phyloP scores from a whole-genome alignment of 2,888 invertebrate genomes.

The Nomada lathburiana region DNA sequence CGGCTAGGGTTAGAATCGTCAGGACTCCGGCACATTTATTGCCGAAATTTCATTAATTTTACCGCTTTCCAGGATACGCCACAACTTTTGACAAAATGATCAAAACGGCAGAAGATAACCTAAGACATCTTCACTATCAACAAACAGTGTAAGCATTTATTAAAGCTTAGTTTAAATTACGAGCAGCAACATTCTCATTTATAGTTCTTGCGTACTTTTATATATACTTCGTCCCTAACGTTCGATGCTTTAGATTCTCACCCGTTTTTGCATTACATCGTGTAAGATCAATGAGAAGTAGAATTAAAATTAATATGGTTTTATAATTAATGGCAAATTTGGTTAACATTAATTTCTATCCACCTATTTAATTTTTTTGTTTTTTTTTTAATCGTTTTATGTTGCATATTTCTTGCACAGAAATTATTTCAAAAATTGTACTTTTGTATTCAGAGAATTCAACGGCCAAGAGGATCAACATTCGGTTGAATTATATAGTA shows the following conservation, averaged over 20 bases:
- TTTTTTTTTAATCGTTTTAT: background rate
- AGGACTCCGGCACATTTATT: slow-evolving; percentile 25
- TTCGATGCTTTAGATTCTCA: background rate
- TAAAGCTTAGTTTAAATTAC: background rate
- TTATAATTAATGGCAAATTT: background rate
- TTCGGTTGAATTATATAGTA: slow-evolving; percentile 86
- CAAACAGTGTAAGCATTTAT: slow-evolving; percentile 70
- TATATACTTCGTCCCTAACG: background rate
- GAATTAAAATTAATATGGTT: background rate
- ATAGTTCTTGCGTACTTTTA: slow-evolving; percentile 7
- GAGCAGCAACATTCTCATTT: slow-evolving; percentile 4
- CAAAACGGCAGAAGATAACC: slow-evolving; percentile 67
- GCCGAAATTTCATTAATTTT: slow-evolving; percentile 23
- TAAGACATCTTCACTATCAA: slow-evolving; percentile 64
- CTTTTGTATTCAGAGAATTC: slow-evolving; percentile 85
- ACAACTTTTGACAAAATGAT: slow-evolving; percentile 68
- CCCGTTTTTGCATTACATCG: too few species aligned
- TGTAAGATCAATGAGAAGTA: background rate
- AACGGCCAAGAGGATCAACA: slow-evolving; percentile 87
- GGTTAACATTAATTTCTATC: background rate
- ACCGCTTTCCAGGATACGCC: slow-evolving; percentile 56
- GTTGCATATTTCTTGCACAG: background rate
- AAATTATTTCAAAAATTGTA: too few species aligned
- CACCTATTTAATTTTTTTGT: too few species aligned
- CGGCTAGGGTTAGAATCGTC: slow-evolving; percentile 72